A percentile compares a stretch with the other conserved stretches of the same genome.
Evolutionary conservation across 2,888 invertebrate species (phyloP).

Genomic region (Nemoura dubitans): DNA sequence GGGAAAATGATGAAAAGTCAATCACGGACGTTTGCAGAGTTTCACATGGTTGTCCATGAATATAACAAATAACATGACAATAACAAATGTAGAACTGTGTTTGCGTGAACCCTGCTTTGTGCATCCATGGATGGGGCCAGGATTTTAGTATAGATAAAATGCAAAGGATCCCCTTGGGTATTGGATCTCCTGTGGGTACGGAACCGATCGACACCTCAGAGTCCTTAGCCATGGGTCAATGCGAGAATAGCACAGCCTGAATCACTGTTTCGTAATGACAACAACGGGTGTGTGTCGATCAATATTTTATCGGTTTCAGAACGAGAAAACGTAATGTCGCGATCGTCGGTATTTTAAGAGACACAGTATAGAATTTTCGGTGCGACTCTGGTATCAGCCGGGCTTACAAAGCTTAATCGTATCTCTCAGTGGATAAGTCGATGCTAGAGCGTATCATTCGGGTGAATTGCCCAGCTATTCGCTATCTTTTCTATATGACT

Average conservation of each 20-base stretch:
- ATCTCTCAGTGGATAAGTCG: conserved; percentile 4
- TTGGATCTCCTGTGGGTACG: too few species aligned
- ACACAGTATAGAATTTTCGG: not conserved
- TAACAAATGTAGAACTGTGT: too few species aligned
- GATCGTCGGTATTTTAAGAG: not conserved
- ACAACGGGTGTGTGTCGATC: not conserved
- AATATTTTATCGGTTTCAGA: not conserved
- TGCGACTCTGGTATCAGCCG: not conserved
- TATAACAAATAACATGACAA: too few species aligned
- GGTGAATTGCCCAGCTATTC: not conserved
- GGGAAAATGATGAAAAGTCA: too few species aligned
- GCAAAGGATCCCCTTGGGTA: too few species aligned
- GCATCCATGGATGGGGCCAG: too few species aligned
- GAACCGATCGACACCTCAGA: too few species aligned
- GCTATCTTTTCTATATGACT: not conserved
- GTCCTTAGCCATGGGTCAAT: too few species aligned
- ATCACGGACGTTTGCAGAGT: too few species aligned
- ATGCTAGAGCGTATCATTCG: conserved; percentile 13
- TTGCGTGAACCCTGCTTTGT: too few species aligned
- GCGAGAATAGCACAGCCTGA: not conserved
- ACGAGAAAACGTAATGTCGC: not conserved
- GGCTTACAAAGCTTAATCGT: not conserved
- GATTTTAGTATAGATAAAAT: too few species aligned
- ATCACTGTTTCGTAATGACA: not conserved
- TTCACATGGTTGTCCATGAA: too few species aligned